phyloP scores from a whole-genome alignment of 2,888 invertebrate species.

The Drosophila percnosoma region DNA sequence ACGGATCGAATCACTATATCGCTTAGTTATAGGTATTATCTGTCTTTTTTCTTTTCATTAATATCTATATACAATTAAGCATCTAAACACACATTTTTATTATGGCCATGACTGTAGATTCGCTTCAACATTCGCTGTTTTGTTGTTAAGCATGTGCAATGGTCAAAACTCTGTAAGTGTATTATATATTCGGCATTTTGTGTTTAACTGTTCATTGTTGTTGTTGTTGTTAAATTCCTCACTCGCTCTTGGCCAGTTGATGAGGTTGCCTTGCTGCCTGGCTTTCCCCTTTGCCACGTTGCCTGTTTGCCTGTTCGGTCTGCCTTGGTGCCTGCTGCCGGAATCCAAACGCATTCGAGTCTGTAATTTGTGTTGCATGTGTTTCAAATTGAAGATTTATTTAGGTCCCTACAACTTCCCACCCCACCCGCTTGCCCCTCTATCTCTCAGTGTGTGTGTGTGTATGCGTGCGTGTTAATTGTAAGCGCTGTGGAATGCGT shows the following conservation, averaged over 20 bases:
- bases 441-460: not conserved
- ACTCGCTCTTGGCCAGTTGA: conserved; percentile 54
- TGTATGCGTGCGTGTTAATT: conserved; percentile 77
- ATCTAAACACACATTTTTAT: not conserved
- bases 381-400: conserved; percentile 81
- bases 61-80: not conserved
- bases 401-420: conserved; percentile 35
- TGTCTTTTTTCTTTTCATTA: not conserved
- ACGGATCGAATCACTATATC: not conserved
- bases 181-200: not conserved
- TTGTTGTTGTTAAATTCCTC: conserved; percentile 67
- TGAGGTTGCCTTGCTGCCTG: conserved; percentile 54
- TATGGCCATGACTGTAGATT: not conserved
- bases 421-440: conserved; percentile 1
- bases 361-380: conserved; percentile 81
- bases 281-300: conserved; percentile 9
- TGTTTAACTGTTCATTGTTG: conserved; percentile 13
- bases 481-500: conserved; percentile 81
- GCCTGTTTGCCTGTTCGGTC: not conserved
- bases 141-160: too few species aligned
- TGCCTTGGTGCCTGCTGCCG: conserved; percentile 48
- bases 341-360: conserved; percentile 66
- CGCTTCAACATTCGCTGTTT: too few species aligned
- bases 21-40: not conserved
- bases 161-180: not conserved